Base-by-base conservation (phyloP, 2,113 vertebrate species). In the Scalopus aquaticus region DNA sequence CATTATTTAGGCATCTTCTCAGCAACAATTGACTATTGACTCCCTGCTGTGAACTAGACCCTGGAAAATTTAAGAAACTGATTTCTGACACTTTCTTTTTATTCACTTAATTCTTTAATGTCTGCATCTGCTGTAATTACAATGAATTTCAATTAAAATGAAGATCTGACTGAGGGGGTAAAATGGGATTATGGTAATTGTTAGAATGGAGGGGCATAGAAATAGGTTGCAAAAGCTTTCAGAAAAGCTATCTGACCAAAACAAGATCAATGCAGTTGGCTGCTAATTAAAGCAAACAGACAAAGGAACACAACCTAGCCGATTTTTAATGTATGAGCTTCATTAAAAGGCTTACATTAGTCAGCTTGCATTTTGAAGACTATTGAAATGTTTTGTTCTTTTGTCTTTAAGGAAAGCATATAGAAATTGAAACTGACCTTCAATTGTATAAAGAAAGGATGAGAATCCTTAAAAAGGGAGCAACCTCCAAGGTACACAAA, bases 281-380 rank as follows among this genome's bases (percentile, higher is more conserved):
- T 97, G 95, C 94, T 98, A 98, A 98, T 98, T 98, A 98, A 98
- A 97, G 96, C 20, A 96, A 97, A 97, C 92, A 98, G 95, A 96
- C 84, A 96, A 97, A 98, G 83, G 92, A 98, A 96, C 30, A 24
- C 95, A 96, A 96, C 94, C 76, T 56, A 86, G 78, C 94, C 97
- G 95, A 97, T 97, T 97, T 88, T 96, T 97, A 97, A 96, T 96
- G 96, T 97, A 92, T 97, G 93, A 97, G 97, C 94, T 96, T 96
- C 60, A 94, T 98, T 98, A 97, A 96, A 96, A 95, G 90, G 46
- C 95, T 96, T 97, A 88, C 26, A 78, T 96, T 93, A 90, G 94
- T 96, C 19, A 49, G 69, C 79, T 97, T 94, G 82, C 2, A 1
- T 97, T 97, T 96, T 96, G 77, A 94, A 81, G 76, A 39, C 90